Conservation (phyloP, 2,113 vertebrate genomes). For the Cyprinodon variegatus region DNA sequence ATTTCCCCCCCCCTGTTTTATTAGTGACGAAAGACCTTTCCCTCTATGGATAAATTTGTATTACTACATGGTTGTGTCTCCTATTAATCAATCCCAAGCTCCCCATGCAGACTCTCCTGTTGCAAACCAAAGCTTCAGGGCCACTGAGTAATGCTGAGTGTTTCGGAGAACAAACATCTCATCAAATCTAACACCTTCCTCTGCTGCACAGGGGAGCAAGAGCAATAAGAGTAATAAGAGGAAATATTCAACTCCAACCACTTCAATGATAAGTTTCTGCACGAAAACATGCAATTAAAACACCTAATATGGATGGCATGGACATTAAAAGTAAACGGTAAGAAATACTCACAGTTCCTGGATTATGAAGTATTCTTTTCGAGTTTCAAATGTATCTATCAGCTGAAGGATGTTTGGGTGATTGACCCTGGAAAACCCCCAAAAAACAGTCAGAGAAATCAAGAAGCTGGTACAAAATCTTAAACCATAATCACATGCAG, state of each 20-base stretch:
- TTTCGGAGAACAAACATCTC: slow-evolving; percentile 68
- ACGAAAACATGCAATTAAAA: slow-evolving; percentile 7
- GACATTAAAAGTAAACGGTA: slow-evolving; percentile 19
- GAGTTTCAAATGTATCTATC: slow-evolving; percentile 86
- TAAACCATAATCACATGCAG: not conserved
- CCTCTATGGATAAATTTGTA: slow-evolving; percentile 8
- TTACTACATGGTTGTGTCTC: slow-evolving; percentile 24
- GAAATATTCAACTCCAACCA: slow-evolving; percentile 29
- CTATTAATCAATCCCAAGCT: slow-evolving; percentile 32
- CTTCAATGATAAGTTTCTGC: slow-evolving; percentile 22
- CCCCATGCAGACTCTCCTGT: slow-evolving; percentile 34
- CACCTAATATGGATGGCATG: not conserved
- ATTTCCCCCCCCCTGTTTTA: not conserved
- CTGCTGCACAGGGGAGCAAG: slow-evolving; percentile 59
- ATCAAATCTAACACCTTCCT: slow-evolving; percentile 66
- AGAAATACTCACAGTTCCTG: slow-evolving; percentile 84
- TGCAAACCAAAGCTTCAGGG: slow-evolving; percentile 60
- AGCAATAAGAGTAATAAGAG: slow-evolving; percentile 65
- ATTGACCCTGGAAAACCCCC: slow-evolving; percentile 78
- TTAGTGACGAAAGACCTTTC: slow-evolving; percentile 15
- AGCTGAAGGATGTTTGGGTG: slow-evolving; percentile 87
- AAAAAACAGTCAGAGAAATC: slow-evolving; percentile 11
- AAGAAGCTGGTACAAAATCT: not conserved
- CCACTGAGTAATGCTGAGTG: slow-evolving; percentile 58
- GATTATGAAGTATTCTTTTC: slow-evolving; percentile 87